Conservation (phyloP, 35 echinoderm and acorn worm species). For the Patiria miniata region DNA sequence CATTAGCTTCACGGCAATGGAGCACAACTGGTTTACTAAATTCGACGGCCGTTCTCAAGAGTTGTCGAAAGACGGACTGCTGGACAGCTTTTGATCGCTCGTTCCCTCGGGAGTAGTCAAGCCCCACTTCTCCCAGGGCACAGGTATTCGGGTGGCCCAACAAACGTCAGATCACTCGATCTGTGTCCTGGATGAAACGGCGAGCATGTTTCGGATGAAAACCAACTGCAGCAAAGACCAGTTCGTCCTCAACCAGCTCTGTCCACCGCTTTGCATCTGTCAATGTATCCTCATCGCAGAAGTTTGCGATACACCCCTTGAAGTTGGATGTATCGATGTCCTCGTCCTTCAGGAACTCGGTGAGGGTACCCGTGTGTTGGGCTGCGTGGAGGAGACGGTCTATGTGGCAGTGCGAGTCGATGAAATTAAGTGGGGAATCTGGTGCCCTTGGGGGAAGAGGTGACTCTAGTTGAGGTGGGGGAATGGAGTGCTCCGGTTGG, state of each 20-base stretch:
- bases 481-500: not conserved
- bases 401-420: not conserved
- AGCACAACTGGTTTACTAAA: not conserved
- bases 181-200: not conserved
- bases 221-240: not conserved
- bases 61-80: not conserved
- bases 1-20: too few relatives aligned
- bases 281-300: not conserved
- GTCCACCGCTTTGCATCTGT: not conserved
- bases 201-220: not conserved
- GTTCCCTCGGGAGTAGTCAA: not conserved
- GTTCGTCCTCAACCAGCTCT: not conserved
- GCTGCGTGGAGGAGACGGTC: not conserved
- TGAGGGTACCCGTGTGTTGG: not conserved
- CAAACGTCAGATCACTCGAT: not conserved
- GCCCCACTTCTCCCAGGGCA: conserved; percentile 15
- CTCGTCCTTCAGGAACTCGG: not conserved
- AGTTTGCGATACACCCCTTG: not conserved
- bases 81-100: not conserved
- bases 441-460: not conserved
- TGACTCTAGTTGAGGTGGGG: not conserved
- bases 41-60: conserved; percentile 26
- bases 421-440: not conserved
- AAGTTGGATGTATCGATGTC: not conserved
- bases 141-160: not conserved